Base-by-base conservation (phyloP, 1,140 invertebrate species). In the Lucilia cuprina region DNA sequence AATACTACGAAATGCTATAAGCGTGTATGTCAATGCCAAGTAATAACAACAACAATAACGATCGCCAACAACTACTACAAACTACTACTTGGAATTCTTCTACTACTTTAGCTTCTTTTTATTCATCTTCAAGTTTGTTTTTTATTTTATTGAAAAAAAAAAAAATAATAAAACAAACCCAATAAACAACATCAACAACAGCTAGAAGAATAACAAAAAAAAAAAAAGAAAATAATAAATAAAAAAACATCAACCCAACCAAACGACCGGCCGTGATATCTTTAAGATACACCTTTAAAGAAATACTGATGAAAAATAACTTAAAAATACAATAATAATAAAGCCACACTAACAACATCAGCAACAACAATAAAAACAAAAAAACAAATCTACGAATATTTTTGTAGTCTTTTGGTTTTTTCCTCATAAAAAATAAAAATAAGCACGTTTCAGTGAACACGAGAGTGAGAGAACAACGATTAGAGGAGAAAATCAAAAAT, bases 21-120 rank as follows among this genome's bases (percentile, higher is more conserved):
- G 13, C 77, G 77, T 80, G 77, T 80, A 80, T 80, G 77, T 80
- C 77, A 80, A 80, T 80, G 77, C 41, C 77, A 80, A 78, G 21
- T 41, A 78, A 47, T 14, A 47, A 47, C 75, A 78, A 2, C 74
- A 17, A 75, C 14, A 75, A 41, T 8, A 41, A 41, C 41, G 10
- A 41, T 8, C 41, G 41, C 0, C 41, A 41, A 10, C 41, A 41
- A 41, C 41, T 41, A 41, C 41, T 41, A 41, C 41, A 41, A 41
- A 41, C 41, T 41, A 75, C 74, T 35, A 25, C 70, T 25, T 30
- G 70, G 70, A 25, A 77, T 77, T 77, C 74, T 77, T 30, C 25
- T 25, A 13, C 55, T 21, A 30, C 21, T 13, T 30, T 74, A 10
- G 17, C 65, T 34, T 34, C 74, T 65, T 19, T 65, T 19, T 19